Evolutionary conservation across 2,888 invertebrate genomes (phyloP).

Genomic region (Scaptodrosophila latifasciaeformis): DNA sequence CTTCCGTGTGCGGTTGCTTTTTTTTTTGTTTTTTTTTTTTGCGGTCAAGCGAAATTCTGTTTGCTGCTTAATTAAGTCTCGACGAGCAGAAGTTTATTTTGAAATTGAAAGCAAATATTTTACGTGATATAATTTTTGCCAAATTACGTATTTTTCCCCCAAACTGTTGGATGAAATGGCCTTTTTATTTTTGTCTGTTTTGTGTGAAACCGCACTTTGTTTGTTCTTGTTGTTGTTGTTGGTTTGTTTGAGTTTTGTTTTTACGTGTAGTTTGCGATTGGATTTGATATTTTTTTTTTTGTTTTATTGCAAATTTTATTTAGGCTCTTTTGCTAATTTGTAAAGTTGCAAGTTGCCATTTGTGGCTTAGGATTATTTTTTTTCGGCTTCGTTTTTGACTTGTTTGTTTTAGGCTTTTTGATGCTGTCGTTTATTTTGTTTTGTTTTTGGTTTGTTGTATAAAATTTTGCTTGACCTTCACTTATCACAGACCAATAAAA

Average conservation of each 20-base stretch:
- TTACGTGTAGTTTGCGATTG: slow-evolving; percentile 44
- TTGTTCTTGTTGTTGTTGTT: slow-evolving; percentile 40
- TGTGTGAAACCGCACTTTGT: slow-evolving; percentile 20
- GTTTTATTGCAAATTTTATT: slow-evolving; percentile 52
- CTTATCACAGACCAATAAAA: slow-evolving; percentile 73
- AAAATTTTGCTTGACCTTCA: slow-evolving; percentile 65
- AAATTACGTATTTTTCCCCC: too few relatives aligned
- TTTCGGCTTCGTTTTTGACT: slow-evolving; percentile 34
- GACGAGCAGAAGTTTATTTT: slow-evolving; percentile 54
- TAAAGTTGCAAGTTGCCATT: slow-evolving; percentile 51
- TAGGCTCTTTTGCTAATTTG: slow-evolving; percentile 58
- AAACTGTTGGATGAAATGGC: too few relatives aligned
- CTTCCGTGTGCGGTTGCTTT: slow-evolving; percentile 13
- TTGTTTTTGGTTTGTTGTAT: slow-evolving; percentile 16
- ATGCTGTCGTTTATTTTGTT: slow-evolving; percentile 29
- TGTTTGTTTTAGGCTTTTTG: slow-evolving; percentile 35
- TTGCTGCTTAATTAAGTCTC: slow-evolving; percentile 69
- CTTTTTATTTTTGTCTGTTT: slow-evolving; percentile 21
- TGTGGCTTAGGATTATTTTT: slow-evolving; percentile 10
- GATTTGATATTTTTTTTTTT: slow-evolving; percentile 38
- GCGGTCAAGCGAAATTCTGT: slow-evolving; percentile 57
- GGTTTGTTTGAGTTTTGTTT: slow-evolving; percentile 37
- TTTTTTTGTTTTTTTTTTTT: slow-evolving; percentile 40
- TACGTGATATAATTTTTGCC: slow-evolving; percentile 51
- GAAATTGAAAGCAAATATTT: slow-evolving; percentile 36